A percentile compares a stretch with the other conserved stretches of the same genome.
These are phyloP conservation scores for Channa maculata DNA, from an alignment of 2,113 vertebrate species.

Conservation along the genomic window DNA sequence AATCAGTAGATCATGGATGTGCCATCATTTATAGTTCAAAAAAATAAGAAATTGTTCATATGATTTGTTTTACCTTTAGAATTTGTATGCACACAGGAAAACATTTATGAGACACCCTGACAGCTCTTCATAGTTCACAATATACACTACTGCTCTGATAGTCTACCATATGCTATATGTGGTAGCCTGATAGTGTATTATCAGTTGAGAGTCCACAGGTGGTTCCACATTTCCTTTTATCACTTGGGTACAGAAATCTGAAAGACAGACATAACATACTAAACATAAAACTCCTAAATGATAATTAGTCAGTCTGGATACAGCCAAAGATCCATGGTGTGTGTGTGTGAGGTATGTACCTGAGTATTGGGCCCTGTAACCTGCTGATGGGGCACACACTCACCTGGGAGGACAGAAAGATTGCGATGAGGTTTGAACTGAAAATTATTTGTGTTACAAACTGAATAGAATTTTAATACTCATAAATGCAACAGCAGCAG, in stretches of 20 bases:
- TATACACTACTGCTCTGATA: too few relatives aligned
- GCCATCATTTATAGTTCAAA: too few relatives aligned
- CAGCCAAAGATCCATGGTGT: neutral
- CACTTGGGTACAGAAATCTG: neutral
- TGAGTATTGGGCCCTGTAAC: constrained; percentile 14
- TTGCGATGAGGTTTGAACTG: neutral
- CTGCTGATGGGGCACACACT: constrained; percentile 67
- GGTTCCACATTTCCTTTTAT: neutral
- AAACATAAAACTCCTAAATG: neutral
- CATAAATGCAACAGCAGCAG: neutral
- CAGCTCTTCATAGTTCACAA: too few relatives aligned
- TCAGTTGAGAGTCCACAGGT: neutral
- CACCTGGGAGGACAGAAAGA: constrained; percentile 30
- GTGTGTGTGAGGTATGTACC: constrained; percentile 39
- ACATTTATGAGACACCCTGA: too few relatives aligned
- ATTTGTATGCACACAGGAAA: too few relatives aligned
- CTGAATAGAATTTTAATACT: neutral
- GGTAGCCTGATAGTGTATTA: too few relatives aligned
- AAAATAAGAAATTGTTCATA: too few relatives aligned
- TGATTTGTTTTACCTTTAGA: too few relatives aligned
- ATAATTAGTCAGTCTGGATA: neutral
- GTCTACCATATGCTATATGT: too few relatives aligned
- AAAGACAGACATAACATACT: neutral
- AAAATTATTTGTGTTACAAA: neutral
- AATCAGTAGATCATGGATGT: too few relatives aligned